Evolutionary conservation across 1,140 invertebrate genomes (phyloP), one percentile per base, ranked within the genome.

Genomic region (Drosophila hydei): DNA sequence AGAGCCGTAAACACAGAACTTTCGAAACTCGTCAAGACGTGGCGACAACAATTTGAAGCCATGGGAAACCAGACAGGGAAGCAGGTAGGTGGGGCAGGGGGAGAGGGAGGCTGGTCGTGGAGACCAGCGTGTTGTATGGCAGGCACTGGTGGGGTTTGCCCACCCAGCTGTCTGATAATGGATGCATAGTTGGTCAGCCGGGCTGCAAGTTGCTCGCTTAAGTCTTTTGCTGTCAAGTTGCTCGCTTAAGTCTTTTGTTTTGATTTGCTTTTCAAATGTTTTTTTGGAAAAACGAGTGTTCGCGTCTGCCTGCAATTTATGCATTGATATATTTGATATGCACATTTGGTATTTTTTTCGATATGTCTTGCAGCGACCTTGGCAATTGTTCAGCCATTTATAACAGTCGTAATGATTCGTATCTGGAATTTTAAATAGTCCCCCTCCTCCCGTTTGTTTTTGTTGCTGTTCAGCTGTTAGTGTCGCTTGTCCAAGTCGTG

Each of bases 381-480:
- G 77, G 30, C 56, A 52, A 70, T 65, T 81, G 83, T 88, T 56
- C 72, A 65, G 77, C 81, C 81, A 87, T 87, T 69, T 77, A 23
- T 54, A 43, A 51, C 38, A 59, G 30, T 45, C 23, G 21, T 83
- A 87, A 87, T 78, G 75, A 77, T 78, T 87, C 76, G 78, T 77
- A 70, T 87, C 60, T 75, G 77, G 81, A 85, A 85, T 85, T 77
- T 85, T 87, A 85, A 85, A 65, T 55, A 87, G 67, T 72, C 36
- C 55, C 67, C 64, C 21, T 23, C 21, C 21, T 4, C 21, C 30
- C 56, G 59, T 40, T 60, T 68, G 36, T 40, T 62, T 40, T 60
- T 68, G 36, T 40, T 62, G 54, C 4, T 60, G 47, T 11, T 16
- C 30, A 2, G 42, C 1, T 25, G 21, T 50, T 14, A 18, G 14